phyloP scores from a whole-genome alignment of 37 sponge, comb jelly and placozoan genomes.

The Agelas oroides region DNA sequence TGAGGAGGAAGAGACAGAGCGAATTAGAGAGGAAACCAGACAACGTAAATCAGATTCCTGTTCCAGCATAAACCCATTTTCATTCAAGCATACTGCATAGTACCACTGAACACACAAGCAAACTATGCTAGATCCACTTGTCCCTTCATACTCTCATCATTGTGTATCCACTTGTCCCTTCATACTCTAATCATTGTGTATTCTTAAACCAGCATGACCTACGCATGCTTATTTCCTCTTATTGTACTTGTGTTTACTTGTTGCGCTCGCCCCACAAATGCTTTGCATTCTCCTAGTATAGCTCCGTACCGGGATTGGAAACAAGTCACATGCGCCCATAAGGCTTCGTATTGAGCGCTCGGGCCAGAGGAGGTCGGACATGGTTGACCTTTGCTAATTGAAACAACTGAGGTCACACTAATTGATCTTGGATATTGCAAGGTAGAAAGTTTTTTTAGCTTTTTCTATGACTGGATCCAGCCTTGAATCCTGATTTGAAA shows the following conservation, averaged over 20 bases:
- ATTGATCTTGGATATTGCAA: too few relatives aligned
- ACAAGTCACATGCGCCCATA: too few relatives aligned
- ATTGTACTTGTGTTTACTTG: constrained; percentile 9
- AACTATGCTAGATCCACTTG: constrained; percentile 19
- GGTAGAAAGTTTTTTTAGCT: too few relatives aligned
- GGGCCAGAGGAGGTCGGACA: too few relatives aligned
- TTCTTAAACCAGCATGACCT: background rate
- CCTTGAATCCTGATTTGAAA: too few relatives aligned
- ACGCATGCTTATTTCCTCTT: constrained; percentile 9
- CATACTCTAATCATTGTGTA: constrained; percentile 11
- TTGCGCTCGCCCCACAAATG: background rate
- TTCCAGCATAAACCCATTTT: constrained; percentile 7
- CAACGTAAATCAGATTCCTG: constrained; percentile 7
- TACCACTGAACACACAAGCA: constrained; percentile 10
- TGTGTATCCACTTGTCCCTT: constrained; percentile 19
- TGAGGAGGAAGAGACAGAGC: constrained; percentile 16
- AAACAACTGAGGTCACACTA: too few relatives aligned
- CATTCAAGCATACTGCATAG: constrained; percentile 16
- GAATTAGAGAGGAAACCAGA: constrained; percentile 10
- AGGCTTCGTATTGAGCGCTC: too few relatives aligned
- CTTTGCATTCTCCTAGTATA: constrained; percentile 11
- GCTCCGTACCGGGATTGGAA: too few relatives aligned
- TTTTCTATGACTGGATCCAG: too few relatives aligned
- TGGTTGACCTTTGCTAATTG: too few relatives aligned
- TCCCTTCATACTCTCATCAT: constrained; percentile 14